Evolutionary conservation across 2,797 vertebrate species (phyloP).

Genomic region (Acrocephalus scirpaceus): DNA sequence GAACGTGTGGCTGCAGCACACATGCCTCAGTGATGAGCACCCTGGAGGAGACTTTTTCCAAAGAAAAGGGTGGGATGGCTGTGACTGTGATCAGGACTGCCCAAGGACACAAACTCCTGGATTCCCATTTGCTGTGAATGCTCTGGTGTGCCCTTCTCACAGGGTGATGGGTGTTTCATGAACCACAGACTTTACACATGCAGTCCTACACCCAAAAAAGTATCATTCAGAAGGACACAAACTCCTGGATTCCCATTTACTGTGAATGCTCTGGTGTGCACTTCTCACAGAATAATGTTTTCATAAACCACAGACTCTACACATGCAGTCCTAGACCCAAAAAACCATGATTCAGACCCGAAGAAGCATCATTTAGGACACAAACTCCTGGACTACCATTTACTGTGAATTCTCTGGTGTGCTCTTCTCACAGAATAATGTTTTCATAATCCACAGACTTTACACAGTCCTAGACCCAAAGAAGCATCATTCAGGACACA

Average conservation of each 20-base stretch:
- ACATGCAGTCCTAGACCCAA: no score
- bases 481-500: neutral
- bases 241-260: no score
- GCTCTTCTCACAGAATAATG: no score
- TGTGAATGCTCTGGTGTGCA: no score
- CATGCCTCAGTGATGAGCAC: fast-evolving
- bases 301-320: no score
- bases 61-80: neutral
- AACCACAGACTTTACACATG: neutral
- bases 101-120: neutral
- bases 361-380: no score
- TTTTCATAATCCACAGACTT: no score
- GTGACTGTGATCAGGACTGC: neutral
- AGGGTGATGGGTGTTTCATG: fast-evolving
- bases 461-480: neutral
- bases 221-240: no score
- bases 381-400: no score
- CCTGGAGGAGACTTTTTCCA: neutral
- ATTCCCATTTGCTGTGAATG: neutral
- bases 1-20: fast-evolving
- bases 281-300: no score
- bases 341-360: no score
- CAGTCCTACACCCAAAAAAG: neutral
- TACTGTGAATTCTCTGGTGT: no score
- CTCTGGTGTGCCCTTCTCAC: neutral